Evolutionary conservation across 2,888 invertebrate genomes (phyloP).

Genomic region (Dromius quadrimaculatus): DNA sequence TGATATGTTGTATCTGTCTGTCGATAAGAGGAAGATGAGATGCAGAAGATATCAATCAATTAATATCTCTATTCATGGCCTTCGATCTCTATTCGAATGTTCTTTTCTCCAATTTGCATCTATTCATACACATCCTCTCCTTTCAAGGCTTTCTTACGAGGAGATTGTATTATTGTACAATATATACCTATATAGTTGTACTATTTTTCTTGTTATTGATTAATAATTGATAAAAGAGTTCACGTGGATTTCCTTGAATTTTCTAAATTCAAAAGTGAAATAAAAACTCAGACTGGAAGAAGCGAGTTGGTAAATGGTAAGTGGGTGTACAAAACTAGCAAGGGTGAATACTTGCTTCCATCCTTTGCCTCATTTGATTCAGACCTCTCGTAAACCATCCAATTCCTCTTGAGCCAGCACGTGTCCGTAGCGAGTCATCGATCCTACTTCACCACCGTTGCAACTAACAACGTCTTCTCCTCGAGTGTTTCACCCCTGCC

Average conservation of each 20-base stretch:
- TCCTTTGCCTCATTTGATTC: conserved; percentile 1
- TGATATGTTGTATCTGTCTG: no score
- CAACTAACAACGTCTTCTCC: conserved; percentile 31
- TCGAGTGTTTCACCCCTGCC: conserved; percentile 12
- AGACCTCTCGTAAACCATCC: conserved; percentile 19
- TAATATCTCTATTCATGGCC: no score
- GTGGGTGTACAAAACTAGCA: neutral
- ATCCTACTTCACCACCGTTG: conserved; percentile 20
- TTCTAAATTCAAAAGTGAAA: neutral
- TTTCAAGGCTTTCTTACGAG: no score
- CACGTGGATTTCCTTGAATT: neutral
- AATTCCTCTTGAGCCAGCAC: conserved; percentile 33
- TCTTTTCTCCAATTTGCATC: no score
- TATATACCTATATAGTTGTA: no score
- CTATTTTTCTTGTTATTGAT: no score
- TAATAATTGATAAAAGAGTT: no score
- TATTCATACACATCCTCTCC: no score
- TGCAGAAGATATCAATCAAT: no score
- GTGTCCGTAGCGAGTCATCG: conserved; percentile 29
- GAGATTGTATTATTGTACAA: no score
- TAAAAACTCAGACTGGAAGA: neutral
- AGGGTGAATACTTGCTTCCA: conserved; percentile 5
- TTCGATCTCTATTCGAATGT: no score
- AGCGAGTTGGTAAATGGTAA: neutral
- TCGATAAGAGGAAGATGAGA: no score